Percentiles rank a stretch among this genome's conserved stretches.
Conservation (phyloP, 2,888 invertebrate genomes). For the Eristalis pertinax region DNA sequence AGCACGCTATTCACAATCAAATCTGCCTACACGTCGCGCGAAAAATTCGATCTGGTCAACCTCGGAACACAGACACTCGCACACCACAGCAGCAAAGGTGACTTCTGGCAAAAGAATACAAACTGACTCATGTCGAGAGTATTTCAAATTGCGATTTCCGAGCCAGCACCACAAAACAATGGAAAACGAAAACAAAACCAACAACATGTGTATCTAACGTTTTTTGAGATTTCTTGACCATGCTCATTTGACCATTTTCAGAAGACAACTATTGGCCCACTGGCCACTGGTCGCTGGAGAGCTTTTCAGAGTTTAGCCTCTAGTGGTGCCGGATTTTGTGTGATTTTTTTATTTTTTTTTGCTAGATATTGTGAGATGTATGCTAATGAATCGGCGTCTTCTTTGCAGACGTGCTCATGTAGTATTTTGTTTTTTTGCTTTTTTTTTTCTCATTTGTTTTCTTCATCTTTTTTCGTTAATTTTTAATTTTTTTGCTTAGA, state of each 20-base stretch:
- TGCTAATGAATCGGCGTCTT: constrained; percentile 51
- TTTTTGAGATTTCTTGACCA: constrained; percentile 6
- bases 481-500: constrained; percentile 2
- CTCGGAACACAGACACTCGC: constrained; percentile 35
- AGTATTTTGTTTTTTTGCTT: neutral
- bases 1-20: constrained; percentile 27
- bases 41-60: constrained; percentile 48
- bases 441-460: neutral
- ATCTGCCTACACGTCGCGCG: constrained; percentile 29
- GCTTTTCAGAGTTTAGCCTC: constrained; percentile 20
- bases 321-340: constrained; percentile 56
- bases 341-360: constrained; percentile 7
- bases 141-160: constrained; percentile 12
- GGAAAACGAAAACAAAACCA: neutral
- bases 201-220: neutral
- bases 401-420: neutral
- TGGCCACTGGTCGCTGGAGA: constrained; percentile 16
- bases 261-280: constrained; percentile 14
- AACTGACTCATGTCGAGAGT: constrained; percentile 37
- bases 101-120: constrained; percentile 17
- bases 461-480: neutral
- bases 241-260: constrained; percentile 32
- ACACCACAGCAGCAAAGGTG: neutral
- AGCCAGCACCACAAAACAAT: neutral
- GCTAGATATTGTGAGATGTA: constrained; percentile 10